phyloP scores from a whole-genome alignment of 2,797 vertebrate genomes.

The Cygnus olor region DNA sequence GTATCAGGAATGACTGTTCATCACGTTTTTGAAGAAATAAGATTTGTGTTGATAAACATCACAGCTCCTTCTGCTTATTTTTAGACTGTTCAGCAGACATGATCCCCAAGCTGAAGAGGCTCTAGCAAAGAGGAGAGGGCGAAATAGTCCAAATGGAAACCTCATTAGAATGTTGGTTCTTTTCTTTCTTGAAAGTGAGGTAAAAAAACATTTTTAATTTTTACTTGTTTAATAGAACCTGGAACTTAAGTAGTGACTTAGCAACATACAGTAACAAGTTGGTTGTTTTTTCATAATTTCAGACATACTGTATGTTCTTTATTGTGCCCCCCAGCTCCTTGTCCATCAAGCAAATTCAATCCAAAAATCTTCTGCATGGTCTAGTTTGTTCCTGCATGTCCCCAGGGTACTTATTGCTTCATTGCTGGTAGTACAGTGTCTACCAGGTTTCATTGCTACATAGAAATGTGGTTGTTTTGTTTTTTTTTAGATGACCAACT shows the following conservation, averaged over 20 bases:
- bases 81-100: constrained; percentile 93
- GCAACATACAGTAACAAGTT: background rate
- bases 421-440: background rate
- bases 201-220: constrained; percentile 70
- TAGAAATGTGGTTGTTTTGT: background rate
- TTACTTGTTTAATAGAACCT: constrained; percentile 24
- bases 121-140: constrained; percentile 93
- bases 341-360: background rate
- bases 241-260: background rate
- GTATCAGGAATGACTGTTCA: background rate
- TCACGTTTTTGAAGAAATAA: background rate
- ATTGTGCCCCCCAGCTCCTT: background rate
- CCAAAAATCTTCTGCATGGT: background rate
- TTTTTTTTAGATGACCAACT: background rate
- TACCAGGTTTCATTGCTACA: background rate
- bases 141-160: constrained; percentile 97
- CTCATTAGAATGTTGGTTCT: constrained; percentile 98
- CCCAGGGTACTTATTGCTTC: background rate
- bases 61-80: constrained; percentile 56
- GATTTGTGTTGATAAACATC: constrained; percentile 28
- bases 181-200: constrained; percentile 99
- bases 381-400: background rate
- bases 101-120: constrained; percentile 97
- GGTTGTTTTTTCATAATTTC: background rate
- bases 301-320: background rate